Percentiles rank a stretch among this genome's conserved stretches.
Conservation (phyloP, 2,888 invertebrate genomes). For the Apodemia hepburni region DNA sequence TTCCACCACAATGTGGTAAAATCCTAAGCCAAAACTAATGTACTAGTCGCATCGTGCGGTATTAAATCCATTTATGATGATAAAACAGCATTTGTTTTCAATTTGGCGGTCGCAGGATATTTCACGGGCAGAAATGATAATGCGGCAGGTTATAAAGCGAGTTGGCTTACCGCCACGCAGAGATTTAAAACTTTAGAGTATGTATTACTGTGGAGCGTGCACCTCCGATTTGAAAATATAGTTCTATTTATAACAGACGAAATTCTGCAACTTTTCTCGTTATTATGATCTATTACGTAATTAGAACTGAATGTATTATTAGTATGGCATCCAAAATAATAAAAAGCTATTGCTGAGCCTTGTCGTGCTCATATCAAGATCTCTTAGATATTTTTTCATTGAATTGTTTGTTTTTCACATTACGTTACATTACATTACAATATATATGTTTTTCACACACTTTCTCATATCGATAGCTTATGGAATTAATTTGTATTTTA, state of each 20-base stretch:
- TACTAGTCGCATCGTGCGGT: not conserved
- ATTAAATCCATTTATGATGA: slow-evolving; percentile 19
- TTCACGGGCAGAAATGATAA: slow-evolving; percentile 17
- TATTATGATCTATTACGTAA: no score
- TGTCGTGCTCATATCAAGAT: no score
- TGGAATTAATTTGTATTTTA: no score
- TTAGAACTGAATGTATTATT: no score
- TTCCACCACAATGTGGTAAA: not conserved
- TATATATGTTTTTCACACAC: no score
- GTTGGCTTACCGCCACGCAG: slow-evolving; percentile 17
- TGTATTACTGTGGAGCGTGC: not conserved
- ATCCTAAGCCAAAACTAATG: not conserved
- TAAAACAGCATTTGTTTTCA: slow-evolving; percentile 22
- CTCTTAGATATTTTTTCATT: no score
- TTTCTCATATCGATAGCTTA: no score
- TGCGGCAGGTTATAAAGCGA: slow-evolving; percentile 16
- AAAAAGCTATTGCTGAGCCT: no score
- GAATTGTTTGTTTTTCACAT: no score
- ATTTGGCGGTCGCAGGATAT: slow-evolving; percentile 12
- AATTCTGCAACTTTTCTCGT: no score
- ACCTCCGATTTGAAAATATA: not conserved
- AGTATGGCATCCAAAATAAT: no score
- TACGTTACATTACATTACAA: no score
- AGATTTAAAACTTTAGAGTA: not conserved
- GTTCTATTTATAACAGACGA: not conserved